These are phyloP conservation scores for Peromyscus nudipes DNA, from an alignment of 2,797 vertebrate genomes.

Conservation along the genomic window DNA sequence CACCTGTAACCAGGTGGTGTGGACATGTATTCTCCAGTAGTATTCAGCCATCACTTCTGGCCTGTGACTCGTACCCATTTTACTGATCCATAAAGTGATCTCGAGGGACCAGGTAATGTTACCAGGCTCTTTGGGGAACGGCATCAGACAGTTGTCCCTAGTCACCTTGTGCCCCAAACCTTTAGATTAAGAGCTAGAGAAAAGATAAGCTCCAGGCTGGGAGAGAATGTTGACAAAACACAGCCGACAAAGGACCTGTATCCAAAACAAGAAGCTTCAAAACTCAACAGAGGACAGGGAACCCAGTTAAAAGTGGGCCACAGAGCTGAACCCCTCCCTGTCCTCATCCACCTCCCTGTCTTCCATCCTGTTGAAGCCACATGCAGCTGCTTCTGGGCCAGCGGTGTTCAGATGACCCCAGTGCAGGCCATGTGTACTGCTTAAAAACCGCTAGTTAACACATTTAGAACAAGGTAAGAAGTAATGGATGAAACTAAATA, in stretches of 20 bases:
- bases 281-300: not conserved
- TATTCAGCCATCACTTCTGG: not conserved
- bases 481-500: not conserved
- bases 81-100: not conserved
- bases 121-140: not conserved
- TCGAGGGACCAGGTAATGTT: not conserved
- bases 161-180: not conserved
- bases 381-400: not conserved
- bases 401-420: not conserved
- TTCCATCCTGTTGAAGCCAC: too few species aligned
- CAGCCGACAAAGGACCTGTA: not conserved
- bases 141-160: not conserved
- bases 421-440: not conserved
- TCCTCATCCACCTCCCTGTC: accelerated
- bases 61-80: not conserved
- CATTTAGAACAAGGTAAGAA: not conserved
- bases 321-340: not conserved
- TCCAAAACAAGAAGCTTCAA: conserved; percentile 51
- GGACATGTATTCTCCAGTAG: not conserved
- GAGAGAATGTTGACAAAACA: conserved; percentile 59
- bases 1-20: not conserved
- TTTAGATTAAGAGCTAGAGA: not conserved
- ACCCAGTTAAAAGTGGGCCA: not conserved
- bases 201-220: not conserved
- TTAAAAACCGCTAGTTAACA: not conserved